Percentiles rank a stretch among this genome's conserved stretches.
phyloP scores from a whole-genome alignment of 37 sponge, comb jelly and placozoan species.

The Halichondria panicea region DNA sequence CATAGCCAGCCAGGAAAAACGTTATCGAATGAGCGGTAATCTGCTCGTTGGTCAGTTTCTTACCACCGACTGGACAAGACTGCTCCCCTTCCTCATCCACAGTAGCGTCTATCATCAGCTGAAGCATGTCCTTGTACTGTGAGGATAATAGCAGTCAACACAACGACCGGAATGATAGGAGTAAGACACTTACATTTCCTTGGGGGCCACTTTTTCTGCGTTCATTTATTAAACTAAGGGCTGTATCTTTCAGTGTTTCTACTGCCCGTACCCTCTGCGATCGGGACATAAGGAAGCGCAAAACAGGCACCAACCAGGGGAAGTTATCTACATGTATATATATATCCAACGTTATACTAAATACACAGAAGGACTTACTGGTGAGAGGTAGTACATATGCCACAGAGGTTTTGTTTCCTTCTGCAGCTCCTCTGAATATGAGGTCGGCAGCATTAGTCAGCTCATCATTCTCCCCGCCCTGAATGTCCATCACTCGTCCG shows the following conservation, averaged over 20 bases:
- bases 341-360: neutral
- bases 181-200: neutral
- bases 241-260: neutral
- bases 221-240: slow-evolving; percentile 13
- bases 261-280: neutral
- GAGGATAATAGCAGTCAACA: neutral
- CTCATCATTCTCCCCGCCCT: slow-evolving; percentile 44
- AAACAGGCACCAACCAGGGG: slow-evolving; percentile 18
- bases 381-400: neutral
- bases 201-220: neutral
- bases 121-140: slow-evolving; percentile 64
- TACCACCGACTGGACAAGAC: neutral
- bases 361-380: neutral
- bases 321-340: slow-evolving; percentile 21
- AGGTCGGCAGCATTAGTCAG: slow-evolving; percentile 37
- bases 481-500: slow-evolving; percentile 39
- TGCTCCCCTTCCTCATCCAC: slow-evolving; percentile 12
- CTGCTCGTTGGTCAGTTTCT: slow-evolving; percentile 44
- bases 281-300: neutral
- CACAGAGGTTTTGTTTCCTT: neutral
- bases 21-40: slow-evolving; percentile 41
- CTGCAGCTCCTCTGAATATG: slow-evolving; percentile 11
- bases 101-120: slow-evolving; percentile 66
- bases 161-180: neutral
- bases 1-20: slow-evolving; percentile 85